Evolutionary conservation across 2,888 invertebrate genomes (phyloP), one percentile per base, ranked within the genome.

Genomic region (Drosophila birchii): DNA sequence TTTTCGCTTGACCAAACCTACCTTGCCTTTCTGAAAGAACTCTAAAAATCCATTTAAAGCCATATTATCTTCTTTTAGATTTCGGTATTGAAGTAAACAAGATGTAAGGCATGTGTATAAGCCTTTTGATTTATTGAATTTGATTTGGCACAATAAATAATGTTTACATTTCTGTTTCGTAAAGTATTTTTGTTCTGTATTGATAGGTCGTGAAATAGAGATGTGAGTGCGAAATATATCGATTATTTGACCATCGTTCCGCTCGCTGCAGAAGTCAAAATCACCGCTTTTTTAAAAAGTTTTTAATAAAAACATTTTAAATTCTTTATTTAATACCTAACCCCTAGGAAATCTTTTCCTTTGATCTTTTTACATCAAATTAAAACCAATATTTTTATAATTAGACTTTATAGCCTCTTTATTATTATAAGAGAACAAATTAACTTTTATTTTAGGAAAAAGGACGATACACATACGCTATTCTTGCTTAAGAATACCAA

Each of bases 11-110:
- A 45, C n/a, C 39, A 62, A 49, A 36, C 90, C 91, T 93, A 96
- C 96, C 94, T 95, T 96, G 91, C 95, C 96, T 92, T 96, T 96
- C 87, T 96, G 96, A 89, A 96, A 96, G 91, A 96, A 96, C 80
- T 96, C 96, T 59, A 96, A 93, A 90, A 96, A 96, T 72, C 95
- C 95, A 90, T 95, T 94, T 72, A 96, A 92, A 77, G 95, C 94
- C 95, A 95, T 95, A 78, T 70, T 43, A 51, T 49, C 34, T 47
- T 43, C 29, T n/a, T 26, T n/a, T 36, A n/a, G 29, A 62, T 43
- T 44, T n/a, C 11, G 29, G 26, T 34, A 29, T 12, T 18, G 26
- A 58, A 18, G 20, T 23, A 29, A 20, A 7, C n/a, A 26, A 12
- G 12, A n/a, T 26, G 12, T 14, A n/a, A 51, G 20, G 63, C 14